Conservation (phyloP, 64 coral and sea anemone genomes). For the Montipora efflorescens region DNA sequence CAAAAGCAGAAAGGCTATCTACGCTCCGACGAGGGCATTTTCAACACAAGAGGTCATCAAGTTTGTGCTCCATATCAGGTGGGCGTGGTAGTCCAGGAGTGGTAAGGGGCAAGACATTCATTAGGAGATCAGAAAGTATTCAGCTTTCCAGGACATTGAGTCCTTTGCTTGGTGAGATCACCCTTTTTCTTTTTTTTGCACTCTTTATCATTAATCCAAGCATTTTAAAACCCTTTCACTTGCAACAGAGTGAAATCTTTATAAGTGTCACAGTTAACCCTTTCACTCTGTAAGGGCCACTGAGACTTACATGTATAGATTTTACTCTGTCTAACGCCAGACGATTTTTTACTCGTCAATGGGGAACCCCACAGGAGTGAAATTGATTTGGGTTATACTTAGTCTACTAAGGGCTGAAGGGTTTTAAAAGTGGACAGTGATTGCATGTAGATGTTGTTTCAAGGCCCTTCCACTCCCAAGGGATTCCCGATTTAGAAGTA, state of each 20-base stretch:
- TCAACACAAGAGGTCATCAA: slow-evolving; percentile 66
- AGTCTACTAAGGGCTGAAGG: no score
- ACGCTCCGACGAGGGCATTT: slow-evolving; percentile 52
- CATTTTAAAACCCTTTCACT: not conserved
- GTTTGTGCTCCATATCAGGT: slow-evolving; percentile 81
- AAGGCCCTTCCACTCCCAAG: no score
- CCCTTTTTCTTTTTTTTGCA: not conserved
- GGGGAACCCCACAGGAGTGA: no score
- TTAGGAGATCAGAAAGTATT: slow-evolving; percentile 87
- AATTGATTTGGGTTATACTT: no score
- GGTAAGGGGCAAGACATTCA: not conserved
- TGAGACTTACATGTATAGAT: not conserved
- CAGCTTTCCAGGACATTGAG: slow-evolving; percentile 64
- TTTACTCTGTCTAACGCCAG: no score
- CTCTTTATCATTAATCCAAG: no score
- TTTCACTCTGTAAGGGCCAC: not conserved
- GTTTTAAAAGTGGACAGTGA: no score
- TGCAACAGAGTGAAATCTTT: not conserved
- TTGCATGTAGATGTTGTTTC: no score
- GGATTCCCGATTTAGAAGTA: no score
- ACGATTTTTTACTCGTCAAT: no score
- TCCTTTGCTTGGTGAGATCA: slow-evolving; percentile 69
- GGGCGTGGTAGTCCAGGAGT: slow-evolving; percentile 52
- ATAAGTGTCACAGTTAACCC: not conserved
- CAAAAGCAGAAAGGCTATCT: slow-evolving; percentile 45